Base-by-base conservation (phyloP, 2,888 invertebrate genomes). In the Deilephila porcellus region DNA sequence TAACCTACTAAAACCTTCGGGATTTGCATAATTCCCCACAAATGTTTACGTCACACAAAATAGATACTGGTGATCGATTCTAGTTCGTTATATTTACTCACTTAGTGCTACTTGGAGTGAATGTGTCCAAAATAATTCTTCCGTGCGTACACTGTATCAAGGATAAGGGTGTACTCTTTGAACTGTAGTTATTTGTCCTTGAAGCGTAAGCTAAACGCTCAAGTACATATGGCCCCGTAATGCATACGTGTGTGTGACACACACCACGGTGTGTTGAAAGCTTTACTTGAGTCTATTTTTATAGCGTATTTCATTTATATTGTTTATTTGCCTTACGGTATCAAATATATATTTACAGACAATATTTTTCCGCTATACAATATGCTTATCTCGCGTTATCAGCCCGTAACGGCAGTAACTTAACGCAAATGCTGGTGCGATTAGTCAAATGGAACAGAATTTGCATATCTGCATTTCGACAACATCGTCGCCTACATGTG, bases 401-500 rank as follows among this genome's bases (percentile, higher is more conserved):
- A 75, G 74, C 73, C 70, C 80, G 78, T 83, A 83, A 81, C 83
- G 83, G 82, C 84, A 86, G 85, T 85, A 83, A 80, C 85, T 82
- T 81, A 81, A 76, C 79, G 77, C 80, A 81, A 82, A 88, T 90
- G 88, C 86, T 87, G 88, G 89, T 87, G 78, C 86, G 88, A 90
- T 90, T 88, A 89, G 80, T 83, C 83, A 90, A 91, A 85, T 91
- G 85, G 91, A 84, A 82, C 91, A 83, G 79, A 77, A 90, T 93
- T 92, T 89, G 86, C 91, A 92, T 92, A 88, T 81, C 81, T 78
- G 79, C 76, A 80, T 76, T 81, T 80, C 67, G 79, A 80, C 78
- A 80, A 77, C 77, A 77, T 78, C 73, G 64, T 76, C 59, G 59
- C 59, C 37, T 37, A 59, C 56, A 25, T 32, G 7, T 20, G n/a